These are phyloP conservation scores for Mythimna pallens DNA, from an alignment of 2,888 invertebrate species.

Conservation along the genomic window DNA sequence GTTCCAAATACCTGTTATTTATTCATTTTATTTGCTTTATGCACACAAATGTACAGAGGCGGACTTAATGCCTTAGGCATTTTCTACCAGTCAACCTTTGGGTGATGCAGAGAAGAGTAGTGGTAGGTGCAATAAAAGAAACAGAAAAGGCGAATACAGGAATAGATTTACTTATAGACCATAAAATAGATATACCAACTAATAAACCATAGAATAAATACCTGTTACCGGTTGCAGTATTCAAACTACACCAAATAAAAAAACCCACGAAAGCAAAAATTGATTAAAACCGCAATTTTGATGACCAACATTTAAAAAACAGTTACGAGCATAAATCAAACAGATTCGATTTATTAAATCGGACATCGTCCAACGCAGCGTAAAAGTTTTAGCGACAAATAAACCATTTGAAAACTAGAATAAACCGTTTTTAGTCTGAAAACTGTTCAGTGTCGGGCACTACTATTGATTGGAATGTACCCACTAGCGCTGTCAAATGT, in stretches of 20 bases:
- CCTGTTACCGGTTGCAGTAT: not conserved
- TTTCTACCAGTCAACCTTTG: too few relatives aligned
- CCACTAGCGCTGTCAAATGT: constrained; percentile 44
- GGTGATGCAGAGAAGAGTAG: too few relatives aligned
- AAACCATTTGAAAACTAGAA: constrained; percentile 59
- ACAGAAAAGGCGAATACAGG: too few relatives aligned
- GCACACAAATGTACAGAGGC: too few relatives aligned
- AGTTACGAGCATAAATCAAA: constrained; percentile 57
- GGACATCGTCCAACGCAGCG: constrained; percentile 43
- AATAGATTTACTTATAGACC: too few relatives aligned
- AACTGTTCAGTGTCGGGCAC: constrained; percentile 45
- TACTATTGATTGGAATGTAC: constrained; percentile 59
- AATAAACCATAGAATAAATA: too few relatives aligned
- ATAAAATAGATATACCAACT: too few relatives aligned
- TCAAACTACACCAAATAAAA: constrained; percentile 22
- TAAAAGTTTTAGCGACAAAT: constrained; percentile 59
- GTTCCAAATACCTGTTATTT: not conserved
- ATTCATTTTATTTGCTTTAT: too few relatives aligned
- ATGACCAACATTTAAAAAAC: constrained; percentile 43
- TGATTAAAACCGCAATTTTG: constrained; percentile 26
- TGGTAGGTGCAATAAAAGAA: too few relatives aligned
- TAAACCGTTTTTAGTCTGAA: constrained; percentile 40
- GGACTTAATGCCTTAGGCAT: too few relatives aligned
- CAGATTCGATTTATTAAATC: constrained; percentile 59
- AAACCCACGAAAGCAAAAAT: constrained; percentile 17